Percentiles rank a stretch among this genome's conserved stretches.
phyloP scores from a whole-genome alignment of 2,797 vertebrate genomes.

The Dryobates pubescens region DNA sequence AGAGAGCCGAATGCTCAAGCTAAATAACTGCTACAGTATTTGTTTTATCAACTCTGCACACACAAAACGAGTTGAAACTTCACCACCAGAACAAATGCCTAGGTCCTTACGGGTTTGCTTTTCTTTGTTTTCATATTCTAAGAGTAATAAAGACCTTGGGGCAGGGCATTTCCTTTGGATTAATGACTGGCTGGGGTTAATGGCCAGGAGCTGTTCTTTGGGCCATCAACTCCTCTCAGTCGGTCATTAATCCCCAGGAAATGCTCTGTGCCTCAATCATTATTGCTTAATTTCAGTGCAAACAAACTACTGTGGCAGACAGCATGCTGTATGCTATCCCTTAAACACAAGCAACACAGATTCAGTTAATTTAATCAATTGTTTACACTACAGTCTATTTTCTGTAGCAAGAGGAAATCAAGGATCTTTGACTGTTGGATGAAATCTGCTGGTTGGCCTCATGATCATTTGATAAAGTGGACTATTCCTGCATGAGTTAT shows the following conservation, averaged over 20 bases:
- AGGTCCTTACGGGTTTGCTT: slow-evolving; percentile 16
- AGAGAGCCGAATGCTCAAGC: neutral
- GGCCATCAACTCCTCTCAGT: slow-evolving; percentile 68
- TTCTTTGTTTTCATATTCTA: slow-evolving; percentile 51
- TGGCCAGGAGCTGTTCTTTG: slow-evolving; percentile 63
- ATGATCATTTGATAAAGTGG: neutral
- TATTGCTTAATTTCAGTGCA: slow-evolving; percentile 76
- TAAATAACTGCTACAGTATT: slow-evolving; percentile 3
- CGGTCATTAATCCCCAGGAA: slow-evolving; percentile 72
- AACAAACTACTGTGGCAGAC: slow-evolving; percentile 68
- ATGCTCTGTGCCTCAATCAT: slow-evolving; percentile 60
- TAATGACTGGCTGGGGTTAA: slow-evolving; percentile 75
- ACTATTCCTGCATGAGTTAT: neutral
- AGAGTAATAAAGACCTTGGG: slow-evolving; percentile 55
- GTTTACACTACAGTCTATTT: slow-evolving; percentile 71
- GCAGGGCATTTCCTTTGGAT: slow-evolving; percentile 69
- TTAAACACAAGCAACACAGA: slow-evolving; percentile 64
- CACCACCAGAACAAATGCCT: slow-evolving; percentile 6
- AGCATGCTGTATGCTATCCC: slow-evolving; percentile 38
- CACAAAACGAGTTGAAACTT: slow-evolving; percentile 23
- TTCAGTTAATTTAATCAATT: slow-evolving; percentile 72
- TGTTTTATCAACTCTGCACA: slow-evolving; percentile 13
- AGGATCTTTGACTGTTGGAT: slow-evolving; percentile 18
- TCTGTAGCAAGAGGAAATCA: slow-evolving; percentile 62
- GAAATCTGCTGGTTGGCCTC: neutral